Evolutionary conservation across 2,888 invertebrate genomes (phyloP).

Genomic region (Lepidonotus clava): DNA sequence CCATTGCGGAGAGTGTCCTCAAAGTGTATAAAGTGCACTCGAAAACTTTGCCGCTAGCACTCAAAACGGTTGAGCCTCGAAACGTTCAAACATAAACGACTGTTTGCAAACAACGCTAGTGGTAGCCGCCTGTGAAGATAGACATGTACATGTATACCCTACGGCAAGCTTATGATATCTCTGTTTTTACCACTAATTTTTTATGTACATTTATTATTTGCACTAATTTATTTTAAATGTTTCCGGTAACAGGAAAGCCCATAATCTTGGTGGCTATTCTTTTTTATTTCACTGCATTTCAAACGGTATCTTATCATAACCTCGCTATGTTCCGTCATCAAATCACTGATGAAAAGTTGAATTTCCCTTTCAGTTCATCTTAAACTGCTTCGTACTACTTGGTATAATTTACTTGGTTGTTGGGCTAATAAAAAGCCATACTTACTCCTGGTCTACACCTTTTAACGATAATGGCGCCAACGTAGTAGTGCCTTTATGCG

Average conservation of each 20-base stretch:
- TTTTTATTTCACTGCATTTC: conserved; percentile 1
- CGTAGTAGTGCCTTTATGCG: conserved; percentile 13
- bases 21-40: too few species aligned
- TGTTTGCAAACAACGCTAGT: neutral
- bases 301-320: too few species aligned
- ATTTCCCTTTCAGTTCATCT: too few species aligned
- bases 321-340: too few species aligned
- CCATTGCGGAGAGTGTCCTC: too few species aligned
- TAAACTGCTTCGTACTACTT: neutral
- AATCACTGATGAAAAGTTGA: too few species aligned
- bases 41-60: too few species aligned
- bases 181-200: neutral
- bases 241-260: neutral
- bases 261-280: neutral
- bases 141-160: neutral
- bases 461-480: too few species aligned
- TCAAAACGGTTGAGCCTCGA: too few species aligned
- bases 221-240: conserved; percentile 12
- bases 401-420: neutral
- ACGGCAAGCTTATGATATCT: neutral
- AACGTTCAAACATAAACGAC: too few species aligned
- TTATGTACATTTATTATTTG: neutral
- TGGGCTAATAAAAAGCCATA: neutral
- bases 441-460: neutral
- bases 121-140: neutral